phyloP scores from a whole-genome alignment of 2,888 invertebrate genomes.

The Agriotes lineatus region DNA sequence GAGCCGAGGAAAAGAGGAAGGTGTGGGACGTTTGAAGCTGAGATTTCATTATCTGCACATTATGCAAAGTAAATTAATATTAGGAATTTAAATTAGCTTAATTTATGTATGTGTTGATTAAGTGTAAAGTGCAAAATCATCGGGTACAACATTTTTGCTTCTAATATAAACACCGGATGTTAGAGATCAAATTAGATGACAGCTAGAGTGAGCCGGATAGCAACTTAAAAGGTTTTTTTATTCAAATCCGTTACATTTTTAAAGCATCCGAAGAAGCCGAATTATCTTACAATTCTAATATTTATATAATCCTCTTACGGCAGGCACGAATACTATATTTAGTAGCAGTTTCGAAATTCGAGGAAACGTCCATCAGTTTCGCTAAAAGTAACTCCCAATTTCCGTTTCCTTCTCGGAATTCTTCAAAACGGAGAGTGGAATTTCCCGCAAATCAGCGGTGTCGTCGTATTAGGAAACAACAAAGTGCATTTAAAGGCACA shows the following conservation, averaged over 20 bases:
- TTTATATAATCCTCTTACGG: not conserved
- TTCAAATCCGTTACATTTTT: conserved; percentile 16
- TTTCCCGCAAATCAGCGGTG: conserved; percentile 31
- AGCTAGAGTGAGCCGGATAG: conserved; percentile 22
- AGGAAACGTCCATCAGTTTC: conserved; percentile 10
- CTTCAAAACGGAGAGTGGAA: conserved; percentile 6
- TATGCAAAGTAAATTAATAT: conserved; percentile 2
- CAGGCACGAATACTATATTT: not conserved
- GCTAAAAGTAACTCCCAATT: not conserved
- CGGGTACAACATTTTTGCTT: conserved; percentile 9
- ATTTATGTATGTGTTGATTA: conserved; percentile 15
- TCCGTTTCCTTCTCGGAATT: conserved; percentile 12
- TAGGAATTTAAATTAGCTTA: conserved; percentile 20
- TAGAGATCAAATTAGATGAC: conserved; percentile 22
- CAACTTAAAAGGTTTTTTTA: conserved; percentile 24
- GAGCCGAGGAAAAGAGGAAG: too few relatives aligned
- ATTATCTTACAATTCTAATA: conserved; percentile 4
- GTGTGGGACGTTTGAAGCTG: not conserved
- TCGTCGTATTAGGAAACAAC: conserved; percentile 40
- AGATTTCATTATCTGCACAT: not conserved
- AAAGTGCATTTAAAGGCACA: conserved; percentile 32
- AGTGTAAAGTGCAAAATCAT: conserved; percentile 18
- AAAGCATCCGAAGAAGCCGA: not conserved
- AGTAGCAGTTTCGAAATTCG: not conserved
- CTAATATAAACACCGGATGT: conserved; percentile 17